Evolutionary conservation across 2,797 vertebrate genomes (phyloP).

Genomic region (Oceanodroma leucorhoa): DNA sequence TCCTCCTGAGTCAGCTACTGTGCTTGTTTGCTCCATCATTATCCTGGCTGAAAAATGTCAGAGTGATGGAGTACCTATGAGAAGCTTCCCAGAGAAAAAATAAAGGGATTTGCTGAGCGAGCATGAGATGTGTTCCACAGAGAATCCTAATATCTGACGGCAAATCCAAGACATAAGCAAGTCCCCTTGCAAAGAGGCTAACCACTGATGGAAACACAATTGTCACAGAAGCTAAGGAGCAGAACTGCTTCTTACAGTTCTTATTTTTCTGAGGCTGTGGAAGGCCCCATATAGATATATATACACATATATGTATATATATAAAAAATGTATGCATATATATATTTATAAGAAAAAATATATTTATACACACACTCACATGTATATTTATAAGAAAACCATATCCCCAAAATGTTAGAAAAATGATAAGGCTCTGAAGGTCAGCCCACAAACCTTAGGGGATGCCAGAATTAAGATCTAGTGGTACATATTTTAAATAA

Average conservation of each 20-base stretch:
- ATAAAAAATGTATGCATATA: background rate
- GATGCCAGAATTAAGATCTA: background rate
- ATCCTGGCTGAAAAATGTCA: slow-evolving; percentile 66
- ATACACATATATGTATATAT: too few species aligned
- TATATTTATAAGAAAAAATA: background rate
- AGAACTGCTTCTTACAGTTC: background rate
- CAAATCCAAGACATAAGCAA: slow-evolving; percentile 28
- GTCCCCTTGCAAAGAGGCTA: background rate
- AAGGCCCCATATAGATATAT: background rate
- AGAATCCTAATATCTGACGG: slow-evolving; percentile 54
- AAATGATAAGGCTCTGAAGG: background rate
- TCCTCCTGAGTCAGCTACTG: slow-evolving; percentile 67
- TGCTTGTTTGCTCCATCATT: slow-evolving; percentile 67
- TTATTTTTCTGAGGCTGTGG: background rate
- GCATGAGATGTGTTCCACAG: slow-evolving; percentile 16
- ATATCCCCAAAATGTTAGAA: background rate
- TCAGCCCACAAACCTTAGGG: background rate
- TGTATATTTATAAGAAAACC: background rate
- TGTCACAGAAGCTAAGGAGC: background rate
- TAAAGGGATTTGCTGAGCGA: slow-evolving; percentile 52
- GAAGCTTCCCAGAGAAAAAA: slow-evolving; percentile 53
- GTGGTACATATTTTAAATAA: background rate
- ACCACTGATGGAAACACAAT: background rate
- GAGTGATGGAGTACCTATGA: slow-evolving; percentile 68
- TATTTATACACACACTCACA: background rate